Base-by-base conservation (phyloP, 1,140 invertebrate species). In the Lasaia peninsularis region DNA sequence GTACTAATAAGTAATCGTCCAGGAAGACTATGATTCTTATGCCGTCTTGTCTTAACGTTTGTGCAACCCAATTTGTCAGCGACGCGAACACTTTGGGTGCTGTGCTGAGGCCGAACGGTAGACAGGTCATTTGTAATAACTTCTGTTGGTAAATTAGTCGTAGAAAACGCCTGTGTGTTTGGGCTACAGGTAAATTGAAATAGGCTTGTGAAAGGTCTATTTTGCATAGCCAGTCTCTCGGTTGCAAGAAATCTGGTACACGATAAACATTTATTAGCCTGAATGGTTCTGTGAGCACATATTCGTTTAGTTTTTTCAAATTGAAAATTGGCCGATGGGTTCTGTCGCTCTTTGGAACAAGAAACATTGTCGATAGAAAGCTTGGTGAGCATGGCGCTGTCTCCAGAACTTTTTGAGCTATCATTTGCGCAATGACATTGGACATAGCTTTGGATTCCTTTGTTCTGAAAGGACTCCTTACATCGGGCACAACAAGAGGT, bases 121-220 rank as follows among this genome's bases (percentile, higher is more conserved):
- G 35, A 10, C 35, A 40, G 18, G 52, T 31, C 52, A 44, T 55
- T 37, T 44, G n/a, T n/a, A 55, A 60, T 50, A 71, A 33, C 14
- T 57, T 34, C 9, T 21, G 5, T 11, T 54, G 28, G 28, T 62
- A 56, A 7, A 53, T 31, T 57, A 56, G 54, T 11, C 54, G 33
- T 20, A 56, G 24, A 14, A 62, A 62, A 3, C 49, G 14, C 56
- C 60, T 56, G 60, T 62, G 60, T 5, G 21, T 10, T 11, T 35
- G 14, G 5, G 35, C 21, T 2, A 70, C 40, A 16, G 65, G 65
- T 10, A 68, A n/a, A 59, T 90, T 68, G 68, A 91, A 91, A 58
- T 85, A 68, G 1, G 55, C 66, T 21, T 68, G 63, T 28, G 66
- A 65, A 18, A 63, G 54, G 35, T 69, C 54, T 11, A 69, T 14